phyloP scores from a whole-genome alignment of 2,113 vertebrate genomes.

The Pachyramphus minor region DNA sequence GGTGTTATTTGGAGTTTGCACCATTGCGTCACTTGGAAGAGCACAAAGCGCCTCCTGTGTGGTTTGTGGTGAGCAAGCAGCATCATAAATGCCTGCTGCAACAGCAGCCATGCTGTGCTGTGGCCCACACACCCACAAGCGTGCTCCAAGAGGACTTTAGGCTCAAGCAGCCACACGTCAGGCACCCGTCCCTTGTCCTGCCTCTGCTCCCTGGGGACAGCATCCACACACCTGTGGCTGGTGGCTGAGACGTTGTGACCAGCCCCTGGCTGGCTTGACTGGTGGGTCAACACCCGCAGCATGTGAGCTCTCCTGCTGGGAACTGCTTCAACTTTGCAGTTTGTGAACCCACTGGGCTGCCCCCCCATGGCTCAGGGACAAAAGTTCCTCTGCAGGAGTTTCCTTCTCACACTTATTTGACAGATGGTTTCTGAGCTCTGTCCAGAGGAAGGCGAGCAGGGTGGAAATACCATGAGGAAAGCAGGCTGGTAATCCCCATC shows the following conservation, averaged over 20 bases:
- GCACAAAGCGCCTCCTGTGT: rapidly evolving
- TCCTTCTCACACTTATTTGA: neutral
- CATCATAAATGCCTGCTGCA: neutral
- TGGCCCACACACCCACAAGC: neutral
- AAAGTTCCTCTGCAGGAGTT: neutral
- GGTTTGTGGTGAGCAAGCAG: neutral
- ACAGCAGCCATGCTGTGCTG: neutral
- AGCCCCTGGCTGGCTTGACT: neutral
- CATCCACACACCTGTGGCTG: rapidly evolving
- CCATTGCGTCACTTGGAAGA: neutral
- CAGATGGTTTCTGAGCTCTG: neutral
- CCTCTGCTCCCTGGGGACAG: neutral
- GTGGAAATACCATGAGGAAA: neutral
- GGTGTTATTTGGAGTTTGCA: rapidly evolving
- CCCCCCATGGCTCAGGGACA: neutral
- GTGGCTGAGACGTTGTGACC: rapidly evolving
- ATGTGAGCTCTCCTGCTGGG: neutral
- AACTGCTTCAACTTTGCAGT: neutral
- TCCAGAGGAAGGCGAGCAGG: neutral
- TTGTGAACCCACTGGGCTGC: neutral
- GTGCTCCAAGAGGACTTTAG: neutral
- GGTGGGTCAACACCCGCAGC: neutral
- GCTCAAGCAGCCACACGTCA: neutral
- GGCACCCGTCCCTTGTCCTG: rapidly evolving
- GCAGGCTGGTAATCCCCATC: neutral